These are phyloP conservation scores for Poeciliopsis retropinna DNA, from an alignment of 2,113 vertebrate species.

Conservation along the genomic window DNA sequence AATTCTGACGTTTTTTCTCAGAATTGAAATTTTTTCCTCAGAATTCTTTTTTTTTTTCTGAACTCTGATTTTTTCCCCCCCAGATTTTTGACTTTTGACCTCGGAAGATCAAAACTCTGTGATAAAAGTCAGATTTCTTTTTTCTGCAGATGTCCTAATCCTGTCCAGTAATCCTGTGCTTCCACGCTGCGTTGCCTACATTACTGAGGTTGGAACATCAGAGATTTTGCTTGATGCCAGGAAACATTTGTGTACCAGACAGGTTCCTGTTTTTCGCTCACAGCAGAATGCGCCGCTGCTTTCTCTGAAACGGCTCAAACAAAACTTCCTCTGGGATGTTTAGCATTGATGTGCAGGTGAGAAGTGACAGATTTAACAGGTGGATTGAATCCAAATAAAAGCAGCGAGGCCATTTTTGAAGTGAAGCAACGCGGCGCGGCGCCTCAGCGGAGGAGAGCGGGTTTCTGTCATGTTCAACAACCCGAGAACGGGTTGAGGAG, in stretches of 20 bases:
- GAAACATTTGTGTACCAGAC: background rate
- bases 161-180: background rate
- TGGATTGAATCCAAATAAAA: constrained; percentile 34
- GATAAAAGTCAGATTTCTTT: too few species aligned
- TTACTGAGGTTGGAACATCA: background rate
- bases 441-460: background rate
- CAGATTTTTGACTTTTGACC: too few species aligned
- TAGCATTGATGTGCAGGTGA: constrained; percentile 30
- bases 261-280: background rate
- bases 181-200: too few species aligned
- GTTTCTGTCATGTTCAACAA: constrained; percentile 8
- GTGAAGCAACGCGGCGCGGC: constrained; percentile 20
- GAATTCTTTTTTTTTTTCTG: too few species aligned
- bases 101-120: too few species aligned
- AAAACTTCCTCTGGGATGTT: background rate
- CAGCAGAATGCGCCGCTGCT: background rate
- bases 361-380: constrained; percentile 18
- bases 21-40: too few species aligned
- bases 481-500: background rate
- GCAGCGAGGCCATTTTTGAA: constrained; percentile 57
- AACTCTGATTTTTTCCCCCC: too few species aligned
- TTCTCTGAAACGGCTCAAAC: constrained; percentile 20
- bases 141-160: too few species aligned
- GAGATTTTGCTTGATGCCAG: background rate
- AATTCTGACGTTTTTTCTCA: too few species aligned